These are phyloP conservation scores for Hemibagrus wyckioides DNA, from an alignment of 2,113 vertebrate species.

Conservation along the genomic window DNA sequence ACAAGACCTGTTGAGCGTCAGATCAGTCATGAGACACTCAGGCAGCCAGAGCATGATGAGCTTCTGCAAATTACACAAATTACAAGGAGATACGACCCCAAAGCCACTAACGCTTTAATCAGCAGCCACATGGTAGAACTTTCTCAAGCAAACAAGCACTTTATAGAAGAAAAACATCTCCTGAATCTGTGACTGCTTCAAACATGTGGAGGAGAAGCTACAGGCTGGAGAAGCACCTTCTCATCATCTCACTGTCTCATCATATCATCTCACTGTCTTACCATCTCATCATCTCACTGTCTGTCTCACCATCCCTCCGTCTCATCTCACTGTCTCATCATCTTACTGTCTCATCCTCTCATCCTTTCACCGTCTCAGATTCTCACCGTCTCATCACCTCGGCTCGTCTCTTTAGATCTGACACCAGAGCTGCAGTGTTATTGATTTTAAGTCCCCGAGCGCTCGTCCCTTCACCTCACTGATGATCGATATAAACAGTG, in stretches of 20 bases:
- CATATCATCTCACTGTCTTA: too few species aligned
- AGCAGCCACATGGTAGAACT: conserved; percentile 68
- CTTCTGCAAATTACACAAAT: conserved; percentile 71
- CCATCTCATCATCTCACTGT: too few species aligned
- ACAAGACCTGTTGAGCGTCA: not conserved
- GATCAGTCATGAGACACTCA: conserved; percentile 75
- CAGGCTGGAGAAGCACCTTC: not conserved
- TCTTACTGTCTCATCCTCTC: too few species aligned
- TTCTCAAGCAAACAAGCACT: not conserved
- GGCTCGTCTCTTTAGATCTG: not conserved
- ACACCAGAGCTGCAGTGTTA: not conserved
- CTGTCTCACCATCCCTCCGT: too few species aligned
- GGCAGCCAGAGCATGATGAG: conserved; percentile 66
- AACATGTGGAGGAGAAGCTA: not conserved
- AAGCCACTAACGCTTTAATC: conserved; percentile 68
- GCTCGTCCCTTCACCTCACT: not conserved
- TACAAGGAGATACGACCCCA: conserved; percentile 70
- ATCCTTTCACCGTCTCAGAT: too few species aligned
- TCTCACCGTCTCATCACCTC: not conserved
- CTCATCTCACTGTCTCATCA: too few species aligned
- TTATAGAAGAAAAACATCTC: not conserved
- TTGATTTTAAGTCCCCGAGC: conserved; percentile 5
- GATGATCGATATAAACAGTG: not conserved
- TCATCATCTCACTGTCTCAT: too few species aligned
- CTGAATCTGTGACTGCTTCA: not conserved